A percentile compares a stretch with the other conserved stretches of the same genome.
Evolutionary conservation across 2,113 vertebrate genomes (phyloP).

Genomic region (Gobius niger): DNA sequence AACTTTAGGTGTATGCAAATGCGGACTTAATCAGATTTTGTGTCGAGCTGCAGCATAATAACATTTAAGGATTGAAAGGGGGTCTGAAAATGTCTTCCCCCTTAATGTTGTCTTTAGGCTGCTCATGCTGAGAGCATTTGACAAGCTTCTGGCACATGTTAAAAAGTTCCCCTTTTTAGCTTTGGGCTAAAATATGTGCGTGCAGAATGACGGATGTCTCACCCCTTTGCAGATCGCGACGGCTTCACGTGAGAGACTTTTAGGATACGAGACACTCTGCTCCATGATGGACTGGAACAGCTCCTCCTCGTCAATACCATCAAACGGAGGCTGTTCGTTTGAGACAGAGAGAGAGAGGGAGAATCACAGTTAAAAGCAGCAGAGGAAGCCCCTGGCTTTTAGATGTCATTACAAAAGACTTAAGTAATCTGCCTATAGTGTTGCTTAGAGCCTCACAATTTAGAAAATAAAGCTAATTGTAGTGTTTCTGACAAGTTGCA

Average conservation of each 20-base stretch:
- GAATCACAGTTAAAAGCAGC: not conserved
- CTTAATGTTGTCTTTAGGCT: not conserved
- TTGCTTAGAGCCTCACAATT: too few species aligned
- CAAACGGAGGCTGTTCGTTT: slow-evolving; percentile 82
- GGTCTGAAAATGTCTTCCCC: not conserved
- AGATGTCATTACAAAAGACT: too few species aligned
- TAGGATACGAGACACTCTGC: slow-evolving; percentile 87
- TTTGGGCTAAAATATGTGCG: not conserved
- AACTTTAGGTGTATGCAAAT: too few species aligned
- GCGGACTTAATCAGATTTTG: too few species aligned
- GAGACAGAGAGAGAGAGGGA: slow-evolving; percentile 1
- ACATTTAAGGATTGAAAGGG: too few species aligned
- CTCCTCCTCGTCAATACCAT: slow-evolving; percentile 90
- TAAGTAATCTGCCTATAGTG: too few species aligned
- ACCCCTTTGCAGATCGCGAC: slow-evolving; percentile 92
- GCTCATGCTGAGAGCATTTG: not conserved
- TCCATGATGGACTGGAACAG: slow-evolving; percentile 93
- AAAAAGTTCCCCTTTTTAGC: not conserved
- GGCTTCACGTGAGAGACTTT: slow-evolving; percentile 86
- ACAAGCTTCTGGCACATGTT: slow-evolving; percentile 8
- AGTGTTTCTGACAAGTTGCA: too few species aligned
- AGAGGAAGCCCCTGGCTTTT: not conserved
- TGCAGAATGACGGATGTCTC: slow-evolving; percentile 38
- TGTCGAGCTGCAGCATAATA: too few species aligned
- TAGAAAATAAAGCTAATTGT: too few species aligned